Evolutionary conservation across 1,140 invertebrate genomes (phyloP).

Genomic region (Drosophila equinoxialis): DNA sequence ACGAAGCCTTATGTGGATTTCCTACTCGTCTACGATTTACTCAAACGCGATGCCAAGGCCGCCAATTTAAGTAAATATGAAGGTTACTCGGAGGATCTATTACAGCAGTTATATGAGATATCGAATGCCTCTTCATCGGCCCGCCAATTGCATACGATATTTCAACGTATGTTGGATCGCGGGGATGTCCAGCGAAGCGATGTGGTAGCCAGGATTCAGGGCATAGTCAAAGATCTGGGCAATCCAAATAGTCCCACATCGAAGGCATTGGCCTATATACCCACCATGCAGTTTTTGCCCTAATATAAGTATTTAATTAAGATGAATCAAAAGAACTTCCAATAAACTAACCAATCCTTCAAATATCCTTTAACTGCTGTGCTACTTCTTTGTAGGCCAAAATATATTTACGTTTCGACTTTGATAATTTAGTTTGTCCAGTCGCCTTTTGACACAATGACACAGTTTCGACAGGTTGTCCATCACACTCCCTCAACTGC

Average conservation of each 20-base stretch:
- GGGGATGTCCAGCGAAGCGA: slow-evolving; percentile 77
- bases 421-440: slow-evolving; percentile 20
- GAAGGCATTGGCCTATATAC: slow-evolving; percentile 70
- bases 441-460: slow-evolving; percentile 59
- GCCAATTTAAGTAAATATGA: slow-evolving; percentile 80
- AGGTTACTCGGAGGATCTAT: slow-evolving; percentile 74
- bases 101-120: slow-evolving; percentile 64
- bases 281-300: slow-evolving; percentile 77
- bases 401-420: background rate
- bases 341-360: background rate
- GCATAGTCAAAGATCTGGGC: slow-evolving; percentile 75
- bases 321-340: background rate
- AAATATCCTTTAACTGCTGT: background rate
- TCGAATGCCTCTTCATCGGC: slow-evolving; percentile 65
- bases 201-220: slow-evolving; percentile 72
- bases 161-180: slow-evolving; percentile 74
- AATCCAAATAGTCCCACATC: slow-evolving; percentile 75
- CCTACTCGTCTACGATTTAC: slow-evolving; percentile 78
- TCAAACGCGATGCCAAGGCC: slow-evolving; percentile 81
- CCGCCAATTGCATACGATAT: slow-evolving; percentile 70
- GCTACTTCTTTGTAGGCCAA: background rate
- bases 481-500: slow-evolving; percentile 40
- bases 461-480: slow-evolving; percentile 60
- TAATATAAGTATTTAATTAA: slow-evolving; percentile 36
- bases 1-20: slow-evolving; percentile 82